Conservation (phyloP, 2,113 vertebrate genomes). For the Galemys pyrenaicus region DNA sequence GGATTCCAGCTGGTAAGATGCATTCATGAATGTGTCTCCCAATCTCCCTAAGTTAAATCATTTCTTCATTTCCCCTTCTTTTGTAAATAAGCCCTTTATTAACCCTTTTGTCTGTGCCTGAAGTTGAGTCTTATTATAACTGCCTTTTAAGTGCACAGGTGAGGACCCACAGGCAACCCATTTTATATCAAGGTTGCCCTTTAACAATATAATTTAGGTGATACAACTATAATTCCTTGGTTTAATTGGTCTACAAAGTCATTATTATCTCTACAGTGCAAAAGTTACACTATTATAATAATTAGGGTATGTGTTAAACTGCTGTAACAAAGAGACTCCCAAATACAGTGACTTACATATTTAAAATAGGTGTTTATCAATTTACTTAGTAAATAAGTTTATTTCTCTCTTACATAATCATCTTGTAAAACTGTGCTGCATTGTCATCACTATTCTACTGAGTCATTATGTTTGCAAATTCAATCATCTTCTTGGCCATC, state of each 20-base stretch:
- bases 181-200: too few relatives aligned
- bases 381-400: not conserved
- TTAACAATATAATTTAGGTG: too few relatives aligned
- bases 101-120: too few relatives aligned
- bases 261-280: not conserved
- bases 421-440: not conserved
- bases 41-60: too few relatives aligned
- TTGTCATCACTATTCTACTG: not conserved
- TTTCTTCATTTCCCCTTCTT: too few relatives aligned
- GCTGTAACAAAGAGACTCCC: not conserved
- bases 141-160: too few relatives aligned
- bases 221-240: not conserved
- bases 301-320: not conserved
- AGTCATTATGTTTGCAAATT: not conserved
- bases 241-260: not conserved
- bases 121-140: too few relatives aligned
- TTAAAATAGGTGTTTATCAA: not conserved
- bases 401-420: not conserved
- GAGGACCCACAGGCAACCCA: too few relatives aligned
- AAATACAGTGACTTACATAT: not conserved
- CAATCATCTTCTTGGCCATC: not conserved
- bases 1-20: too few relatives aligned
- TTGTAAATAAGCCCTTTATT: too few relatives aligned
- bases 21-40: too few relatives aligned
- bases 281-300: not conserved